Evolutionary conservation across 2,113 vertebrate species (phyloP), one percentile per base, ranked within the genome.

Genomic region (Nerophis ophidion): DNA sequence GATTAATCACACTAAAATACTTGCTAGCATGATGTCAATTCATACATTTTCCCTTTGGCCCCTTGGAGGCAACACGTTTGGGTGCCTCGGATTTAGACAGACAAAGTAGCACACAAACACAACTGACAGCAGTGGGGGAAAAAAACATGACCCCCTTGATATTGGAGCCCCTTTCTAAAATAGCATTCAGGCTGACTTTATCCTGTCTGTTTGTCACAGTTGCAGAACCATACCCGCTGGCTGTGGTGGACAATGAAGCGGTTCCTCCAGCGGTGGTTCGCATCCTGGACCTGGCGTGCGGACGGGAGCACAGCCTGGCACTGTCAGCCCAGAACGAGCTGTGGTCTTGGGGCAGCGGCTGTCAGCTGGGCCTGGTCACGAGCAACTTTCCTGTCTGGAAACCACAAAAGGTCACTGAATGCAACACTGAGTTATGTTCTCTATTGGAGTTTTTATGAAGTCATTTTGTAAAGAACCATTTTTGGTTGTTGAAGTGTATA

Each of bases 331-430:
- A 89, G 81, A 90, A 92, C 4, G 96, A 98, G 81, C 91, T 98
- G 70, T 98, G 97, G 97, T 93, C 95, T 2, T 99, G 97, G 97
- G 96, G 97, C 50, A 95, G 91, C 0, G 97, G 96, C 68, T 97
- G 94, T 81, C 97, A 98, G 77, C 88, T 98, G 0, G 96, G 97
- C 11, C 91, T 98, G 75, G 91, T 96, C 68, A 94, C 93, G 8
- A 92, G 75, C n/a, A 71, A 86, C 60, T 97, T 95, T 75, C 95
- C 95, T 1, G 93, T 98, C 56, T 93, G 87, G 71, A 94, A 84
- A 80, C 93, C 97, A 0, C 93, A 94, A 73, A 97, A 94, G 75
- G 84, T 88, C 9, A 8, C 33, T 19, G 54, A 63, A 6, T 26
- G 1, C 15, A 16, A 48, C 2, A 7, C 11, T 57, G 9, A 48